Evolutionary conservation across 2,113 vertebrate genomes (phyloP).

Genomic region (Amia ocellicauda): DNA sequence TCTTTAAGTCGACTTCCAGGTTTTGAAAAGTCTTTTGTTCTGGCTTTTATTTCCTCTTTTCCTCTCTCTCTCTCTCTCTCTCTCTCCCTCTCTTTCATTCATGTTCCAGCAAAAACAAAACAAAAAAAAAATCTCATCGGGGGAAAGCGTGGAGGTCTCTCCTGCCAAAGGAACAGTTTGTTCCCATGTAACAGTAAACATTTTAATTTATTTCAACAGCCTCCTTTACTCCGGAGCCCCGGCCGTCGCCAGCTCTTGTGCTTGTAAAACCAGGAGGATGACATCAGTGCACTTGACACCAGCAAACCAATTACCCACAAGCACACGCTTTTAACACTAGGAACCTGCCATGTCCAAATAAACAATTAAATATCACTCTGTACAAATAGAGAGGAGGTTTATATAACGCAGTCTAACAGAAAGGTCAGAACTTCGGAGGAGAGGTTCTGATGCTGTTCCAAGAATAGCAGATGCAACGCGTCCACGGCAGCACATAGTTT

Average conservation of each 20-base stretch:
- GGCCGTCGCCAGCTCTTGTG: slow-evolving; percentile 23
- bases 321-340: slow-evolving; percentile 20
- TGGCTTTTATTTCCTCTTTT: background rate
- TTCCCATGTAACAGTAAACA: slow-evolving; percentile 66
- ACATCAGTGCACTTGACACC: slow-evolving; percentile 24
- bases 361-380: slow-evolving; percentile 18
- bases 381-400: slow-evolving; percentile 1
- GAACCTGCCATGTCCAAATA: slow-evolving; percentile 26
- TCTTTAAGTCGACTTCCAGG: background rate
- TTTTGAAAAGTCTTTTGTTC: slow-evolving; percentile 1
- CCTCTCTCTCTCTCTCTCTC: slow-evolving; percentile 7
- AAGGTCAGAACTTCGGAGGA: slow-evolving; percentile 19
- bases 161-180: slow-evolving; percentile 68
- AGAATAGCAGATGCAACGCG: background rate
- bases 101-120: slow-evolving; percentile 13
- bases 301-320: slow-evolving; percentile 17
- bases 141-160: slow-evolving; percentile 54
- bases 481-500: background rate
- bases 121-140: slow-evolving; percentile 12
- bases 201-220: slow-evolving; percentile 66
- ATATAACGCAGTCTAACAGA: slow-evolving; percentile 4
- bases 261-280: slow-evolving; percentile 23
- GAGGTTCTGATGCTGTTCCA: slow-evolving; percentile 4
- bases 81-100: background rate
- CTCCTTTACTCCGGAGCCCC: slow-evolving; percentile 51